Conservation (phyloP, 2,888 invertebrate genomes). For the Epirrhoe alternata region DNA sequence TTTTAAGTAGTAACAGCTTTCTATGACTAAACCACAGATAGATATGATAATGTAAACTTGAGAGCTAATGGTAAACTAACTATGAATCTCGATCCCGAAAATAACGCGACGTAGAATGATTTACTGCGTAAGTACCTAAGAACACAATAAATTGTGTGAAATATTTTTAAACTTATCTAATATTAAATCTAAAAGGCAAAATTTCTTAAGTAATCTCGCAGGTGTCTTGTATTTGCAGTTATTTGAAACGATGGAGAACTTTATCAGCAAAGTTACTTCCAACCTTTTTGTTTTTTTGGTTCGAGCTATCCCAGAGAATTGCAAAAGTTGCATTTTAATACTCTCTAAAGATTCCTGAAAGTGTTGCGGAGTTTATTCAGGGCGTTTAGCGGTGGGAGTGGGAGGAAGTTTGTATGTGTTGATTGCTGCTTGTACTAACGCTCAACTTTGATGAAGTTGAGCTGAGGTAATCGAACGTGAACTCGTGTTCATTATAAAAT, state of each 20-base stretch:
- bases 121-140: neutral
- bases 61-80: too few relatives aligned
- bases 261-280: conserved; percentile 53
- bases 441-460: conserved; percentile 57
- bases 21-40: too few relatives aligned
- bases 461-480: conserved; percentile 46
- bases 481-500: conserved; percentile 13
- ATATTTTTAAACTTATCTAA: conserved; percentile 30
- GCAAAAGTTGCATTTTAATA: conserved; percentile 37
- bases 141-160: neutral
- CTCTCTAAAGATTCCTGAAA: conserved; percentile 25
- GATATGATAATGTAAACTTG: too few relatives aligned
- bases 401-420: conserved; percentile 45
- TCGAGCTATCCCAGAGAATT: conserved; percentile 37
- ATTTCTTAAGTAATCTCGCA: conserved; percentile 62
- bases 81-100: neutral
- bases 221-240: conserved; percentile 65
- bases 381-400: conserved; percentile 30
- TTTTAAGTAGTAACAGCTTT: too few relatives aligned
- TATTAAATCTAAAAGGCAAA: conserved; percentile 58
- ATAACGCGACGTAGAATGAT: neutral
- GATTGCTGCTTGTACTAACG: conserved; percentile 47
- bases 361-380: conserved; percentile 32
- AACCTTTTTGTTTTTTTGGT: conserved; percentile 47
- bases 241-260: conserved; percentile 60